Conservation (phyloP, 1,140 invertebrate species). For the Tribolium castaneum region DNA sequence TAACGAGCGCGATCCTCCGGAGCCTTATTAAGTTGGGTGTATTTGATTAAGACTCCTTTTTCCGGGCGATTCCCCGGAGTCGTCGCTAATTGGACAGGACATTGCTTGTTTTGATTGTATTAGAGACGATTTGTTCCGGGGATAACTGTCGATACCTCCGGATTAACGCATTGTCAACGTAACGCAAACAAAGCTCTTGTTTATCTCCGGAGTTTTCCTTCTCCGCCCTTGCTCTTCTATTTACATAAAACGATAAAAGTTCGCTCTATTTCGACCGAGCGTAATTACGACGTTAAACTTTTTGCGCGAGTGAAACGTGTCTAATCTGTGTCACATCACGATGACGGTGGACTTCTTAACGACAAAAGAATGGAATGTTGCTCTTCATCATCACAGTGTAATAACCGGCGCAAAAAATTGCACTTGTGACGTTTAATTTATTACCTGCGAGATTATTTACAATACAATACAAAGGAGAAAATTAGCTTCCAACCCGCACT, state of each 20-base stretch:
- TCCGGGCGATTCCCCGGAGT: neutral
- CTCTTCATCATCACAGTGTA: constrained; percentile 5
- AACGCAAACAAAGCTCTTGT: neutral
- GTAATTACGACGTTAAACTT: constrained; percentile 23
- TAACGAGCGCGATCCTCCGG: neutral
- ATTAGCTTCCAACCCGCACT: neutral
- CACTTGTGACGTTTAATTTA: neutral
- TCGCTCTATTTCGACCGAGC: neutral
- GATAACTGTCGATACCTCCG: constrained; percentile 16
- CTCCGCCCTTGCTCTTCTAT: neutral
- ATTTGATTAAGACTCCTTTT: constrained; percentile 15
- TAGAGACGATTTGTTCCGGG: constrained; percentile 2
- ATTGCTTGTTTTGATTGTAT: constrained; percentile 19
- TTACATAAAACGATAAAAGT: constrained; percentile 28
- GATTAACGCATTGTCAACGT: constrained; percentile 22
- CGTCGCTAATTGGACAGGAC: constrained; percentile 14
- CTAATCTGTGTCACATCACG: constrained; percentile 45
- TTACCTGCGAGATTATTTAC: too few species aligned
- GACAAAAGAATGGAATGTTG: constrained; percentile 27
- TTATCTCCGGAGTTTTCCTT: neutral
- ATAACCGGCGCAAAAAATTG: constrained; percentile 10
- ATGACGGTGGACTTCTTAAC: constrained; percentile 32
- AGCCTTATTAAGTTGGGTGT: neutral
- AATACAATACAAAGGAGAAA: too few species aligned
- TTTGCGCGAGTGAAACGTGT: constrained; percentile 36